Conservation (phyloP, 2,113 vertebrate genomes). For the Chroicocephalus ridibundus region DNA sequence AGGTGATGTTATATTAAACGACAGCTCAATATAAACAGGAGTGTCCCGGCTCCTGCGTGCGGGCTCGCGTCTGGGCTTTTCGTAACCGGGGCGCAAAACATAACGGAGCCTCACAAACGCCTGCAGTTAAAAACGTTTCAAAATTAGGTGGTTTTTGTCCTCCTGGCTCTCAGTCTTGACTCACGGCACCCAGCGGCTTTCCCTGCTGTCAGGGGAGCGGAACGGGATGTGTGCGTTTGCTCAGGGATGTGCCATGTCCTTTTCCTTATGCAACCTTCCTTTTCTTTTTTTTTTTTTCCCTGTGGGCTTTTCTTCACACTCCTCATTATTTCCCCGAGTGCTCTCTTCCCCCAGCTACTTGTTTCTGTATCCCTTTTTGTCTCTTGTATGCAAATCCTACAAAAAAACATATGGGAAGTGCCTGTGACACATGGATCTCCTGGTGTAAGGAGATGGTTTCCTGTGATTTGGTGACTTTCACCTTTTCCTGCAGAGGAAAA, state of each 20-base stretch:
- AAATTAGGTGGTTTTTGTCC: rapidly evolving
- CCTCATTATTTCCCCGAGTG: not conserved
- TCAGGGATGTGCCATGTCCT: not conserved
- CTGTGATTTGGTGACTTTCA: not conserved
- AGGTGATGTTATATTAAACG: too few species aligned
- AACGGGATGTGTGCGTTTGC: not conserved
- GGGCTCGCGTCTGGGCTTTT: too few species aligned
- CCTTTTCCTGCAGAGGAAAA: not conserved
- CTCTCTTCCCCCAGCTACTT: not conserved
- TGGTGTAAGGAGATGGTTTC: not conserved
- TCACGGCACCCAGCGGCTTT: not conserved
- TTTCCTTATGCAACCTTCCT: not conserved
- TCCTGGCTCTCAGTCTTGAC: rapidly evolving
- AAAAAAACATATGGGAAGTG: not conserved
- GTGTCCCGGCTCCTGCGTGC: not conserved
- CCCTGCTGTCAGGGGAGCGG: not conserved
- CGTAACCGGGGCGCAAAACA: rapidly evolving
- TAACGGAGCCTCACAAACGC: rapidly evolving
- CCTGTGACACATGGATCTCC: not conserved
- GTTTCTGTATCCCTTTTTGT: not conserved
- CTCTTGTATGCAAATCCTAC: rapidly evolving
- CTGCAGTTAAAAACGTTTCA: too few species aligned
- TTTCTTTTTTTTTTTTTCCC: too few species aligned
- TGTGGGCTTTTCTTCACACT: not conserved
- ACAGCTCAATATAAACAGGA: too few species aligned